These are phyloP conservation scores for Sarcoramphus papa DNA, from an alignment of 2,797 vertebrate species.

Conservation along the genomic window DNA sequence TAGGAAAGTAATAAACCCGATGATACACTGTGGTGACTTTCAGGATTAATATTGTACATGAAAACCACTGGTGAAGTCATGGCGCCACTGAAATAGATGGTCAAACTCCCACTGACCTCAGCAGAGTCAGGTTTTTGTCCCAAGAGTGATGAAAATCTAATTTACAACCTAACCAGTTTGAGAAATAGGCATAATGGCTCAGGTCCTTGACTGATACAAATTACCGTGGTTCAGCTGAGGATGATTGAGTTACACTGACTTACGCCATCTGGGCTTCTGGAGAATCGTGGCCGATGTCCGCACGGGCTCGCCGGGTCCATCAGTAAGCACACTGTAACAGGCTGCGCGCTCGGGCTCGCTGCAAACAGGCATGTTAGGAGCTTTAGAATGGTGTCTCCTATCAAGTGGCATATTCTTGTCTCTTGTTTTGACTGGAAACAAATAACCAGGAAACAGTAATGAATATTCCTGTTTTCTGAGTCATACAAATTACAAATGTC, in stretches of 20 bases:
- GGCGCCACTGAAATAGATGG: conserved; percentile 7
- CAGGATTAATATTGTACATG: neutral
- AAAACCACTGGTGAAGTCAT: neutral
- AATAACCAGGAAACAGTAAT: neutral
- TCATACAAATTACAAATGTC: accelerated
- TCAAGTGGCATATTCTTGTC: neutral
- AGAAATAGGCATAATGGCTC: conserved; percentile 12
- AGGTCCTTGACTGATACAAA: conserved; percentile 17
- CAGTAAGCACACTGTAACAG: neutral
- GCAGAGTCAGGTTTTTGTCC: conserved; percentile 23
- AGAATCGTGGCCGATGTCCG: neutral
- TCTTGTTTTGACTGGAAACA: neutral
- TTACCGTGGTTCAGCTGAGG: neutral
- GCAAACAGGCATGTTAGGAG: neutral
- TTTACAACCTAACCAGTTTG: conserved; percentile 30
- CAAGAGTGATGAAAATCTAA: conserved; percentile 50
- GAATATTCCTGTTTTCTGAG: neutral
- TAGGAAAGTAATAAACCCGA: neutral
- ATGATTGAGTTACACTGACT: conserved; percentile 23
- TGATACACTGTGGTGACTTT: neutral
- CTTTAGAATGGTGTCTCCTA: neutral
- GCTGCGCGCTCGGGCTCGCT: neutral
- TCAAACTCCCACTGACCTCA: conserved; percentile 56
- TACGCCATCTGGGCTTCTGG: neutral
- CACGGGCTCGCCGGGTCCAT: neutral